Conservation (phyloP, 2,888 invertebrate genomes). For the Hydroisotoma schaefferi region DNA sequence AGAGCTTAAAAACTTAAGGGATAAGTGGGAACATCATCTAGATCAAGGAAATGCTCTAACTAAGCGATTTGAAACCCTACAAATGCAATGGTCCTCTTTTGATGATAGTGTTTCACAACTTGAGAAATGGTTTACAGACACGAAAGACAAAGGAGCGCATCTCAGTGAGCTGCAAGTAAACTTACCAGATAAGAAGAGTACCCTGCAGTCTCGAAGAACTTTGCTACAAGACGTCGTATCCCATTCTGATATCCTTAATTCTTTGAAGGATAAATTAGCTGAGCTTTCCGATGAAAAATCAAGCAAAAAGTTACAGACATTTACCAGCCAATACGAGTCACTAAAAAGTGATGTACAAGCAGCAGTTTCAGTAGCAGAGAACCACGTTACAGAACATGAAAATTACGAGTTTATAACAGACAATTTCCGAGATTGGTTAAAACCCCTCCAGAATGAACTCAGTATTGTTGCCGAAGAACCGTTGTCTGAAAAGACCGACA, state of each 20-base stretch:
- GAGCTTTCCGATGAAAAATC: constrained; percentile 75
- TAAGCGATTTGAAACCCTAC: constrained; percentile 80
- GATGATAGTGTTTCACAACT: constrained; percentile 86
- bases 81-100: constrained; percentile 86
- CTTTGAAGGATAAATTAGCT: constrained; percentile 76
- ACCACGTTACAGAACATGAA: constrained; percentile 75
- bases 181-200: constrained; percentile 82
- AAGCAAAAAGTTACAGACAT: constrained; percentile 67
- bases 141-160: constrained; percentile 68
- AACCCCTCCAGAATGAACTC: constrained; percentile 73
- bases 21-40: constrained; percentile 76
- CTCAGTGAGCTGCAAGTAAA: constrained; percentile 69
- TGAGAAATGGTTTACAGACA: constrained; percentile 78
- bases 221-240: constrained; percentile 80
- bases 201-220: constrained; percentile 73
- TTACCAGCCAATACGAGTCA: constrained; percentile 68
- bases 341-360: constrained; percentile 66
- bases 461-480: constrained; percentile 72
- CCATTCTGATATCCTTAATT: constrained; percentile 78
- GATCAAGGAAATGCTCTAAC: constrained; percentile 79
- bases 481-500: constrained; percentile 72
- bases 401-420: constrained; percentile 66
- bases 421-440: constrained; percentile 76
- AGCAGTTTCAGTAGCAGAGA: constrained; percentile 64
- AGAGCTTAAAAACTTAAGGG: constrained; percentile 74